phyloP scores from a whole-genome alignment of 2,797 vertebrate species.

The Gymnothorax reevesii region DNA sequence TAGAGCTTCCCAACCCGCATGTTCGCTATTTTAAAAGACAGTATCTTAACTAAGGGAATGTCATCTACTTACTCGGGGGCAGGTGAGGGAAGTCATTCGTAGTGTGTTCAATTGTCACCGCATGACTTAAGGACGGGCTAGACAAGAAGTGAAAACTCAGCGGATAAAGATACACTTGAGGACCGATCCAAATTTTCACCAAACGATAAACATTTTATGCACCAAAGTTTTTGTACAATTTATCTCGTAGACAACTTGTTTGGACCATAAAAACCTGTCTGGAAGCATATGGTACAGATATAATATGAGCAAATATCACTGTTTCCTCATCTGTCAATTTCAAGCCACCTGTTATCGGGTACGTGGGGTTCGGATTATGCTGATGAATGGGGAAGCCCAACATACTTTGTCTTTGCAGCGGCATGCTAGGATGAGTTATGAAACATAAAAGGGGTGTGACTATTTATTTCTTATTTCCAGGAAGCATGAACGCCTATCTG shows the following conservation, averaged over 20 bases:
- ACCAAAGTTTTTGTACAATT: background rate
- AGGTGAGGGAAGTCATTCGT: background rate
- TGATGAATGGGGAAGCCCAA: too few species aligned
- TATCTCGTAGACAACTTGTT: background rate
- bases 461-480: too few species aligned
- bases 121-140: background rate
- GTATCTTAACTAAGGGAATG: background rate
- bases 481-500: too few species aligned
- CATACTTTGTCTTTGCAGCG: too few species aligned
- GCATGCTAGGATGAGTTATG: too few species aligned
- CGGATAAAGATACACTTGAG: background rate
- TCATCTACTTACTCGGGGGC: background rate
- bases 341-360: background rate
- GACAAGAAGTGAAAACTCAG: background rate
- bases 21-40: slow-evolving; percentile 1
- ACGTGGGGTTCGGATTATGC: too few species aligned
- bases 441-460: too few species aligned
- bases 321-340: background rate
- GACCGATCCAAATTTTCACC: background rate
- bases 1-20: background rate
- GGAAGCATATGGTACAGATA: background rate
- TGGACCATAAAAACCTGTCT: background rate
- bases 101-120: background rate
- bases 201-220: background rate
- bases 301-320: background rate